These are phyloP conservation scores for Hydrozoanthus tunicans DNA, from an alignment of 64 coral and sea anemone species.

Conservation along the genomic window DNA sequence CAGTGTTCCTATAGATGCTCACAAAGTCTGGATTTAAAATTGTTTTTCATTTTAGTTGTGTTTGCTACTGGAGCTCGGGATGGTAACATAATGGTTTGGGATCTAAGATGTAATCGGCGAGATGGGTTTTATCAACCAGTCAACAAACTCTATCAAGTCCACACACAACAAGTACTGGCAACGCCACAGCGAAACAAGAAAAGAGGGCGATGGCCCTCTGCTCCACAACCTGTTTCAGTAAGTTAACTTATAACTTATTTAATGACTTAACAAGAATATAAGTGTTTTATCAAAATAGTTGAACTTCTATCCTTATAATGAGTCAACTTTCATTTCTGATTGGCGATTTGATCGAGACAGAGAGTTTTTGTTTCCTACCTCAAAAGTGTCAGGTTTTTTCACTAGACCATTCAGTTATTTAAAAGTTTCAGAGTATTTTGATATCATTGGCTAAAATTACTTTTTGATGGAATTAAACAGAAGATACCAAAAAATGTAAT, in stretches of 20 bases:
- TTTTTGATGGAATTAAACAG: no score
- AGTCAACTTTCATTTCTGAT: no score
- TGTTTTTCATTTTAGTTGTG: slow-evolving; percentile 67
- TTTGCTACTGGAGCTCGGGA: slow-evolving; percentile 94
- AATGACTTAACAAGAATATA: no score
- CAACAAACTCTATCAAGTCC: slow-evolving; percentile 77
- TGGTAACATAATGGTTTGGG: slow-evolving; percentile 99
- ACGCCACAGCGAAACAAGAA: slow-evolving; percentile 54
- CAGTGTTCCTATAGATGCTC: neutral
- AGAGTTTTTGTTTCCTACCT: no score
- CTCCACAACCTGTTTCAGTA: slow-evolving; percentile 53
- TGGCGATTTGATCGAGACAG: no score
- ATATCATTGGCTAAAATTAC: no score
- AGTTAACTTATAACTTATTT: neutral
- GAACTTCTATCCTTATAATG: no score
- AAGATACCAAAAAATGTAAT: no score
- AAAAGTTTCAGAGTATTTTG: no score
- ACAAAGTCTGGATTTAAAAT: neutral
- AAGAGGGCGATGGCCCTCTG: slow-evolving; percentile 57
- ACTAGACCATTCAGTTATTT: no score
- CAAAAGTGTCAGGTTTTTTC: no score
- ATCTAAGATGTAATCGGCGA: slow-evolving; percentile 86
- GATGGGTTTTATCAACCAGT: slow-evolving; percentile 83
- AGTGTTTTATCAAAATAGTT: no score
- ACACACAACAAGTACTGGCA: slow-evolving; percentile 53